Percentiles rank a stretch among this genome's conserved stretches.
These are phyloP conservation scores for Labia minor DNA, from an alignment of 2,888 invertebrate species.

Conservation along the genomic window DNA sequence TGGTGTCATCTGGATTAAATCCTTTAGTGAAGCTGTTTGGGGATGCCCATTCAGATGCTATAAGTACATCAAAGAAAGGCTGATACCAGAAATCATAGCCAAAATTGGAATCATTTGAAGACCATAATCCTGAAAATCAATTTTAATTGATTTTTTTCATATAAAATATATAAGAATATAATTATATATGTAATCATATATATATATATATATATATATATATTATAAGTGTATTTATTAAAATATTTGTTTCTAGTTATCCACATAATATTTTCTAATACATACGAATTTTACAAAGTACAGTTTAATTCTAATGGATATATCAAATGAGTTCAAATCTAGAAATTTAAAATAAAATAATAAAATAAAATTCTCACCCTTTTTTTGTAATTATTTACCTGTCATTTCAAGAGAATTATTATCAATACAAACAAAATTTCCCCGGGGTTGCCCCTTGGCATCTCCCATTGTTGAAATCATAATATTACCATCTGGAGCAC, in stretches of 20 bases:
- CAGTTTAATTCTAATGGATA: no score
- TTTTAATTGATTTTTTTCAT: slow-evolving; percentile 16
- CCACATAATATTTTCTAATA: no score
- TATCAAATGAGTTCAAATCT: no score
- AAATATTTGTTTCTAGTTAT: no score
- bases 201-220: no score
- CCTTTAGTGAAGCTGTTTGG: slow-evolving; percentile 68
- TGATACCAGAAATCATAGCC: slow-evolving; percentile 99
- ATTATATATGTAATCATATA: no score
- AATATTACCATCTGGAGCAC: slow-evolving; percentile 81
- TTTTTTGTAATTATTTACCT: slow-evolving; percentile 43
- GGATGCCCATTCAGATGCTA: slow-evolving; percentile 86
- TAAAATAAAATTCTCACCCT: no score
- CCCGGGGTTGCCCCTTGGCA: slow-evolving; percentile 67
- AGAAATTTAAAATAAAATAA: no score
- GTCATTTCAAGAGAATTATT: slow-evolving; percentile 63
- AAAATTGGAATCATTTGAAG: slow-evolving; percentile 56
- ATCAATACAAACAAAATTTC: slow-evolving; percentile 82
- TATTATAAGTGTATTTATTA: no score
- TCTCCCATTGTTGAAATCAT: slow-evolving; percentile 95
- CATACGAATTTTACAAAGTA: no score
- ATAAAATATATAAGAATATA: slow-evolving; percentile 13
- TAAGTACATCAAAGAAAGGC: slow-evolving; percentile 81
- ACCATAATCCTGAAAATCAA: slow-evolving; percentile 55
- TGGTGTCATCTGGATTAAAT: slow-evolving; percentile 42